Conservation (phyloP, 2,113 vertebrate genomes). For the Suncus etruscus region DNA sequence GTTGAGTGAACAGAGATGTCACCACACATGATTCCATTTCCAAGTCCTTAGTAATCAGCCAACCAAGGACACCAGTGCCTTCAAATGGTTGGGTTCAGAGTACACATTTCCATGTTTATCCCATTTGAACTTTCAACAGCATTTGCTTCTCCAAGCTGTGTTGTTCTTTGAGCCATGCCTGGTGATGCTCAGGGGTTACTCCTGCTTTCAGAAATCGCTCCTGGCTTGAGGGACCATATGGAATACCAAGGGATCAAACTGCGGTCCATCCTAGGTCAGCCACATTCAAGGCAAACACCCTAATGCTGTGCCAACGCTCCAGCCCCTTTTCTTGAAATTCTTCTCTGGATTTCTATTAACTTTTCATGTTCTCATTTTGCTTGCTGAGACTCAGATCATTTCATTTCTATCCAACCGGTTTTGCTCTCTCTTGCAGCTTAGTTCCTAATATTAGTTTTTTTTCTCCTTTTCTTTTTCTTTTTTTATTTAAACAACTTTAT, state of each 20-base stretch:
- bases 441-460: neutral
- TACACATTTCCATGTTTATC: too few species aligned
- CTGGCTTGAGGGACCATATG: too few species aligned
- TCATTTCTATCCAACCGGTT: neutral
- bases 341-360: neutral
- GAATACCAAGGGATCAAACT: too few species aligned
- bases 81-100: neutral
- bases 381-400: neutral
- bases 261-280: too few species aligned
- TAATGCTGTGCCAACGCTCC: too few species aligned
- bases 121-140: neutral
- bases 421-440: neutral
- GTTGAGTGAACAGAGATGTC: neutral
- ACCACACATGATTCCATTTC: fast-evolving
- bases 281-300: too few species aligned
- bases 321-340: too few species aligned
- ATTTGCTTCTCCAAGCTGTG: neutral
- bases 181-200: too few species aligned
- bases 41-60: too few species aligned
- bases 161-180: neutral
- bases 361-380: neutral
- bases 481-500: too few species aligned
- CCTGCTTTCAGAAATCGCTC: too few species aligned
- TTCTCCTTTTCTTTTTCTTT: neutral
- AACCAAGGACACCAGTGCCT: too few species aligned